phyloP scores from a whole-genome alignment of 2,797 vertebrate species.

The Pristis pectinata region DNA sequence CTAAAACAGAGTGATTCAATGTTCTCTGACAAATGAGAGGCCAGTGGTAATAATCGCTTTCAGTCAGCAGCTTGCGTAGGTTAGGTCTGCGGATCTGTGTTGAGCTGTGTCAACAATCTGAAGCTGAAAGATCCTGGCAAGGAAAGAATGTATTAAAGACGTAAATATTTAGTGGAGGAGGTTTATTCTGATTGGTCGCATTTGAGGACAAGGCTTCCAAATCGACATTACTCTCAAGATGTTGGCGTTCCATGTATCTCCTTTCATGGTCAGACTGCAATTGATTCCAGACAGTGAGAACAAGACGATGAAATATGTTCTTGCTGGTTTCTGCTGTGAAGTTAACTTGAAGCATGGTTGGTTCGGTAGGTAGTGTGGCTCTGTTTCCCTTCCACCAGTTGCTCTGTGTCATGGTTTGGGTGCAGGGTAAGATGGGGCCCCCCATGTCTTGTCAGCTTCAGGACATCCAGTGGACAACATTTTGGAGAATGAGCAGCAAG shows the following conservation, averaged over 20 bases:
- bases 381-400: background rate
- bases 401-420: too few relatives aligned
- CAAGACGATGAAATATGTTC: background rate
- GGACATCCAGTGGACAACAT: too few relatives aligned
- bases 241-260: background rate
- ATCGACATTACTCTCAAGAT: too few relatives aligned
- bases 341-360: background rate
- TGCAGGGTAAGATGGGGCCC: too few relatives aligned
- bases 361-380: too few relatives aligned
- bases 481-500: too few relatives aligned
- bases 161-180: conserved; percentile 26
- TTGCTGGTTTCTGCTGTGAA: background rate
- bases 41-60: background rate
- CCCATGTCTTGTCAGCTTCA: too few relatives aligned
- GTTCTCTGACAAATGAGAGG: background rate
- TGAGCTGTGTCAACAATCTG: background rate
- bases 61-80: background rate
- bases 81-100: background rate
- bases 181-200: background rate
- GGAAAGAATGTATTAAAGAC: conserved; percentile 12
- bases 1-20: background rate
- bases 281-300: conserved; percentile 11
- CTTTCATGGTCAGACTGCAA: conserved; percentile 16
- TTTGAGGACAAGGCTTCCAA: background rate
- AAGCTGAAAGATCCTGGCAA: background rate